phyloP scores from a whole-genome alignment of 2,888 invertebrate species.

The Tetragonisca angustula region DNA sequence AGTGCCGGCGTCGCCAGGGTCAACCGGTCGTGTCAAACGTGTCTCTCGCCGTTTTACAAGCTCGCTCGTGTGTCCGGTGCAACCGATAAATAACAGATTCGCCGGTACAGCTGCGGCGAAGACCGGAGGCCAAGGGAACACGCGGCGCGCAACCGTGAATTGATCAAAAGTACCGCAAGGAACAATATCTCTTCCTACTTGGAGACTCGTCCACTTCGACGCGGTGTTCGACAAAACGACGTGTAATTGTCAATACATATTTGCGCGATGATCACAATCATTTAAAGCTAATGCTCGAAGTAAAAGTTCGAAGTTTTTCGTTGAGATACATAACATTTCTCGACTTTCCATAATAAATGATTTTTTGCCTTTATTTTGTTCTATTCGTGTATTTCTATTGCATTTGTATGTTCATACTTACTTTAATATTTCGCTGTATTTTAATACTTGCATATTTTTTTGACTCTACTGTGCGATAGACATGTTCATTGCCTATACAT shows the following conservation, averaged over 20 bases:
- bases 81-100: slow-evolving; percentile 65
- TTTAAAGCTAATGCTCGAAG: neutral
- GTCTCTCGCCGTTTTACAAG: slow-evolving; percentile 39
- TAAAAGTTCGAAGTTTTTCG: no score
- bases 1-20: slow-evolving; percentile 39
- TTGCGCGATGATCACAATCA: neutral
- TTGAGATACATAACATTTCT: no score
- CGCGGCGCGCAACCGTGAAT: neutral
- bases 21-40: slow-evolving; percentile 58
- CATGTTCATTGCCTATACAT: no score
- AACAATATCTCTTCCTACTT: slow-evolving; percentile 50
- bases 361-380: no score
- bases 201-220: neutral
- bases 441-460: no score
- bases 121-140: slow-evolving; percentile 29
- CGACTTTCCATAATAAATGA: no score
- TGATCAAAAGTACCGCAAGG: slow-evolving; percentile 64
- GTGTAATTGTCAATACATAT: neutral
- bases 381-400: no score
- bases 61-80: slow-evolving; percentile 37
- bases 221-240: neutral
- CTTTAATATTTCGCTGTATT: no score
- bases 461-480: no score
- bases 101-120: slow-evolving; percentile 35
- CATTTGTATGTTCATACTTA: no score